These are phyloP conservation scores for Eurypyga helias DNA, from an alignment of 2,113 vertebrate species.

Conservation along the genomic window DNA sequence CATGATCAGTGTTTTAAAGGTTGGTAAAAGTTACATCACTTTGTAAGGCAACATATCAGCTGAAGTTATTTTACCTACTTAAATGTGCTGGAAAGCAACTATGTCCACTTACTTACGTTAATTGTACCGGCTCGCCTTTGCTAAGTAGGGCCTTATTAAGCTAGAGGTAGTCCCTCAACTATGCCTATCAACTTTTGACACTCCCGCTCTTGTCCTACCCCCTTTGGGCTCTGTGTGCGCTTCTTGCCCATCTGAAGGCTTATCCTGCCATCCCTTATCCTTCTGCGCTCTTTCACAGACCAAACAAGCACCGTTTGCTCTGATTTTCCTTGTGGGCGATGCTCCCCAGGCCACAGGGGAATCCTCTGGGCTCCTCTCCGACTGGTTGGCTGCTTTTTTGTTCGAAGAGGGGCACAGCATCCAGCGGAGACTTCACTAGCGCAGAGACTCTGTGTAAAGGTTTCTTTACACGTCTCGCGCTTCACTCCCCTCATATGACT, in stretches of 20 bases:
- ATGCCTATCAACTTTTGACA: background rate
- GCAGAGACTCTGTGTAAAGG: background rate
- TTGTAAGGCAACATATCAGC: slow-evolving; percentile 10
- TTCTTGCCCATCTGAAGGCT: background rate
- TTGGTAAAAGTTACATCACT: slow-evolving; percentile 47
- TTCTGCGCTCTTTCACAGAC: background rate
- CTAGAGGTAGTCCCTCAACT: background rate
- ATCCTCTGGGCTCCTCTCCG: background rate
- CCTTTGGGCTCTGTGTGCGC: background rate
- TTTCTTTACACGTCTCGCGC: background rate
- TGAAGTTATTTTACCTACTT: background rate
- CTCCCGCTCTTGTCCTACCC: background rate
- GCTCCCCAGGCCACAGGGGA: background rate
- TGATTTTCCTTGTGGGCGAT: background rate
- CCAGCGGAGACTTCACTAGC: background rate
- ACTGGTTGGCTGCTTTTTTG: background rate
- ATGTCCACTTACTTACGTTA: background rate
- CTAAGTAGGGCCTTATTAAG: background rate
- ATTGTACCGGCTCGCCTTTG: background rate
- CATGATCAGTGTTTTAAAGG: slow-evolving; percentile 35
- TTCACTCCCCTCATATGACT: background rate
- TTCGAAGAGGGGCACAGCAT: background rate
- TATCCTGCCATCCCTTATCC: background rate
- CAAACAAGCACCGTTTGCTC: background rate
- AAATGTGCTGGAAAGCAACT: background rate